Conservation (phyloP, 2,797 vertebrate genomes). For the Typhlichthys eigenmanni region DNA sequence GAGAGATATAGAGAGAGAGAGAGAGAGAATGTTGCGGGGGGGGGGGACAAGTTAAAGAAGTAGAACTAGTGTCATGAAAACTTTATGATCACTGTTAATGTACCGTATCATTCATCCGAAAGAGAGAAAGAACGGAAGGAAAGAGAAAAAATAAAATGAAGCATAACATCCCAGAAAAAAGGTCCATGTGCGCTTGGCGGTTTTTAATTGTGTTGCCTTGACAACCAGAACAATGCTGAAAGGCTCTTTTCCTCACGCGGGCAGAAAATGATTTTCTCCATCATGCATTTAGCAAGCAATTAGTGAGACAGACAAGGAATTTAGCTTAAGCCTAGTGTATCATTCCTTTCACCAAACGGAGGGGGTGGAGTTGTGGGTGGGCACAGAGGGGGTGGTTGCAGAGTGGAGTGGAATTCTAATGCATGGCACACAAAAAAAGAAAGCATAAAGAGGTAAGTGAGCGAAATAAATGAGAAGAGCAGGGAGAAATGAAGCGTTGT, state of each 20-base stretch:
- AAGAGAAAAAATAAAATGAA: slow-evolving; percentile 23
- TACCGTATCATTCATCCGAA: background rate
- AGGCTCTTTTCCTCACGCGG: slow-evolving; percentile 62
- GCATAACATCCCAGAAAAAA: slow-evolving; percentile 47
- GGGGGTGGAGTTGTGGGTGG: slow-evolving; percentile 28
- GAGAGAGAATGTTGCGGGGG: background rate
- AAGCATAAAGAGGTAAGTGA: slow-evolving; percentile 11
- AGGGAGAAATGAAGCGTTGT: background rate
- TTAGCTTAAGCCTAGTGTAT: slow-evolving; percentile 66
- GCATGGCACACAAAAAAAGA: slow-evolving; percentile 26
- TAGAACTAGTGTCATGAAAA: slow-evolving; percentile 23
- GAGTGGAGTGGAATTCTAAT: slow-evolving; percentile 59
- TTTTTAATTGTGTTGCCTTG: slow-evolving; percentile 70
- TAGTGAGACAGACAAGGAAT: slow-evolving; percentile 71
- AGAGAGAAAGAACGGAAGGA: slow-evolving; percentile 32
- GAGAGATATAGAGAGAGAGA: background rate
- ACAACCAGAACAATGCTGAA: slow-evolving; percentile 74
- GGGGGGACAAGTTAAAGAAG: background rate
- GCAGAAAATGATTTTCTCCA: slow-evolving; percentile 75
- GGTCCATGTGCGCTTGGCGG: slow-evolving; percentile 61
- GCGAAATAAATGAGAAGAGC: slow-evolving; percentile 33
- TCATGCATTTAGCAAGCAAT: slow-evolving; percentile 75
- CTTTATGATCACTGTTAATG: no score
- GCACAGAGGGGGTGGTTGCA: background rate
- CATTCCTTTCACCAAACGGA: slow-evolving; percentile 62